phyloP scores from a whole-genome alignment of 2,113 vertebrate species.

The Albula glossodonta region DNA sequence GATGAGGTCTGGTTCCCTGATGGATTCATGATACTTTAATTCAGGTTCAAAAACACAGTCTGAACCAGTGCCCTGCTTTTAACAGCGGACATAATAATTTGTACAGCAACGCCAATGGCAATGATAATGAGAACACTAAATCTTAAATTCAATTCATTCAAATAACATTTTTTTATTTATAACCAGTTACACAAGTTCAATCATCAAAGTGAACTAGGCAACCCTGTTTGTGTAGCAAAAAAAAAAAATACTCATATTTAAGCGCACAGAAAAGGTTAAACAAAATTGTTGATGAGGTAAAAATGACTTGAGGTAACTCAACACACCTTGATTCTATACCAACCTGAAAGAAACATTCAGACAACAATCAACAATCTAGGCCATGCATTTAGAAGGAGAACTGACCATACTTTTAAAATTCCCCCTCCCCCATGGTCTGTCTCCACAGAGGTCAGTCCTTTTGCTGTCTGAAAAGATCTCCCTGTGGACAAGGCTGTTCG shows the following conservation, averaged over 20 bases:
- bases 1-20: neutral
- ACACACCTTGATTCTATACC: neutral
- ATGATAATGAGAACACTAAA: too few relatives aligned
- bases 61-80: too few relatives aligned
- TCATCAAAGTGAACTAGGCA: too few relatives aligned
- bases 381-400: neutral
- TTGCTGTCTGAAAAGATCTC: conserved; percentile 47
- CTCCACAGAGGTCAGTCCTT: conserved; percentile 37
- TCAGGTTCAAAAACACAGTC: neutral
- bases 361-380: neutral
- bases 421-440: conserved; percentile 41
- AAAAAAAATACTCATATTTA: too few relatives aligned
- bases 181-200: too few relatives aligned
- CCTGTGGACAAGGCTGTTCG: conserved; percentile 49
- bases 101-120: too few relatives aligned
- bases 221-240: too few relatives aligned
- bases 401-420: neutral
- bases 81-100: too few relatives aligned
- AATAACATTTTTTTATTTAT: too few relatives aligned
- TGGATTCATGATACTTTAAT: neutral
- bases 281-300: too few relatives aligned
- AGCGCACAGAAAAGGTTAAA: too few relatives aligned
- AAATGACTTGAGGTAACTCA: neutral
- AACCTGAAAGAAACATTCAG: neutral
- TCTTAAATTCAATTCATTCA: too few relatives aligned